A percentile compares a stretch with the other conserved stretches of the same genome.
These are phyloP conservation scores for Rousettus madagascariensis DNA, from an alignment of 2,797 vertebrate species.

Conservation along the genomic window DNA sequence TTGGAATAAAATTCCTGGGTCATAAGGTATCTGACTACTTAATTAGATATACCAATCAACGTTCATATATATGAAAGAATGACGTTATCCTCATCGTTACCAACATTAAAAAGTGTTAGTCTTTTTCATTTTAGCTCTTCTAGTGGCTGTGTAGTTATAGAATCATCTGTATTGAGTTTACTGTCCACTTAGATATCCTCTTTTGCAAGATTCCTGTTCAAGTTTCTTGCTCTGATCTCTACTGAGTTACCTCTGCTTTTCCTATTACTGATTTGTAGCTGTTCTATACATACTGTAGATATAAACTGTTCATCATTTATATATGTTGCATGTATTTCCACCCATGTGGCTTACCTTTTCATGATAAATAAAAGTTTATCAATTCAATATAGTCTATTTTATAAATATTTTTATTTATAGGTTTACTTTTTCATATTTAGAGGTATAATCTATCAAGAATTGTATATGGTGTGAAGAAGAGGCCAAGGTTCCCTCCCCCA, in stretches of 20 bases:
- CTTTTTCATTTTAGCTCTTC: conserved; percentile 2
- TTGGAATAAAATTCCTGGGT: neutral
- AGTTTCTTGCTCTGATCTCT: neutral
- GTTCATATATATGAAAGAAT: neutral
- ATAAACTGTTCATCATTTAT: neutral
- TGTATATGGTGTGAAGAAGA: neutral
- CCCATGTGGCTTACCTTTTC: neutral
- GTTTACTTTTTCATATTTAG: neutral
- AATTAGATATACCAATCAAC: neutral
- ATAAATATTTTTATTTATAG: neutral
- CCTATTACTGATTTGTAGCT: neutral
- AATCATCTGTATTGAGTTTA: neutral
- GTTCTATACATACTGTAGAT: neutral
- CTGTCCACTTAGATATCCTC: neutral
- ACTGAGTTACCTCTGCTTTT: neutral
- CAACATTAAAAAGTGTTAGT: neutral
- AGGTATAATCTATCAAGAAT: neutral
- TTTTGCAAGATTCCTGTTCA: neutral
- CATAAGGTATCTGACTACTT: neutral
- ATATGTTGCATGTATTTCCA: neutral
- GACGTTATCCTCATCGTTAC: neutral
- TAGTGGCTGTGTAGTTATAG: neutral
- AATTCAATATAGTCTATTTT: neutral
- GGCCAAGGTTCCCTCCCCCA: too few species aligned
- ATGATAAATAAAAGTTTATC: neutral